Evolutionary conservation across 1,140 invertebrate genomes (phyloP).

Genomic region (Drosophila punjabiensis): DNA sequence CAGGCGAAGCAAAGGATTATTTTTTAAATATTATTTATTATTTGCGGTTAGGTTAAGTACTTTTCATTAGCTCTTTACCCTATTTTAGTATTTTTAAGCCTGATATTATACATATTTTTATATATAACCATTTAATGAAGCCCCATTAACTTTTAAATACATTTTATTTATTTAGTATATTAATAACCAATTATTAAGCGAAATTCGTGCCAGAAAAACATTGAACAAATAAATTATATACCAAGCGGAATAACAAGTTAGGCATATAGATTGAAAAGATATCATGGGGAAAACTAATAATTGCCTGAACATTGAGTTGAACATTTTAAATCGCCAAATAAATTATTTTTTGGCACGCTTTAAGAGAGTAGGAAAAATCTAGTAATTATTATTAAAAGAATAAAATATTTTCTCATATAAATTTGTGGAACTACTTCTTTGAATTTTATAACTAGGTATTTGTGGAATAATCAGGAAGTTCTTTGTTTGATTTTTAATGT

Average conservation of each 20-base stretch:
- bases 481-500: too few relatives aligned
- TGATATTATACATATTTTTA: not conserved
- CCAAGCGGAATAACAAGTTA: not conserved
- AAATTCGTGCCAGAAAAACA: slow-evolving; percentile 11
- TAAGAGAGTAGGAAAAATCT: not conserved
- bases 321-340: not conserved
- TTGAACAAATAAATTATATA: slow-evolving; percentile 11
- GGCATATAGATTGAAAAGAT: slow-evolving; percentile 20
- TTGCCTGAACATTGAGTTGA: not conserved
- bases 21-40: not conserved
- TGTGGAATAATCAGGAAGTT: too few relatives aligned
- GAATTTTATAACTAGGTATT: too few relatives aligned
- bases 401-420: not conserved
- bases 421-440: too few relatives aligned
- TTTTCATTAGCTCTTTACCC: not conserved
- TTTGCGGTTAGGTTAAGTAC: not conserved
- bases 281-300: slow-evolving; percentile 16
- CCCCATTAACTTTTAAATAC: not conserved
- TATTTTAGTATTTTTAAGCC: not conserved
- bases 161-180: slow-evolving; percentile 2
- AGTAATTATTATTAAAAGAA: not conserved
- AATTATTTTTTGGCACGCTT: slow-evolving; percentile 15
- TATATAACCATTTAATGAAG: not conserved
- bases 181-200: not conserved
- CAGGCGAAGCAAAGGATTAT: not conserved